Conservation (phyloP, 2,113 vertebrate species). For the Xenus cinereus region DNA sequence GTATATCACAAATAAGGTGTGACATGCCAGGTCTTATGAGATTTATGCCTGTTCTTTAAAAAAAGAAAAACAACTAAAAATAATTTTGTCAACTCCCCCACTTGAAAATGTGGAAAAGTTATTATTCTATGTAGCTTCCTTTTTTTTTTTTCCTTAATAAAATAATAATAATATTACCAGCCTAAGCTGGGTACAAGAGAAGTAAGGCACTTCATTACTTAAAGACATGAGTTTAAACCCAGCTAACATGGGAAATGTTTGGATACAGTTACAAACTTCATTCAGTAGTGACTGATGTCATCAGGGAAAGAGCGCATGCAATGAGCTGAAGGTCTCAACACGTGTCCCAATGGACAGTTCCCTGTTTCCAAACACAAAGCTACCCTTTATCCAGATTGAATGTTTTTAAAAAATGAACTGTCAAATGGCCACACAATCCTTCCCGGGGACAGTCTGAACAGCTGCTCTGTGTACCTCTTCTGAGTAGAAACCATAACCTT, state of each 20-base stretch:
- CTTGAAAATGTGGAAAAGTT: background rate
- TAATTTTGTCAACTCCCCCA: background rate
- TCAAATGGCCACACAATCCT: background rate
- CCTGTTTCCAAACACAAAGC: background rate
- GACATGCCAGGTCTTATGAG: background rate
- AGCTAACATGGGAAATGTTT: background rate
- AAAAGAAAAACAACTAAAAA: background rate
- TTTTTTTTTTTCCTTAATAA: too few species aligned
- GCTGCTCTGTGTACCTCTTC: background rate
- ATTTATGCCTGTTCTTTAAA: background rate
- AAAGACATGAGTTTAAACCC: background rate
- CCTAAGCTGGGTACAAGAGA: background rate
- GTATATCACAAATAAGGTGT: background rate
- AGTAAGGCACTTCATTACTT: background rate
- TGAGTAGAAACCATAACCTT: background rate
- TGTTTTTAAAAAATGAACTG: background rate
- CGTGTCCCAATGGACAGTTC: background rate
- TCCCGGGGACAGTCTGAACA: background rate
- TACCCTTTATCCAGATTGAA: background rate
- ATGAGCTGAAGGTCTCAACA: background rate
- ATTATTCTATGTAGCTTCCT: background rate
- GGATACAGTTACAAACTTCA: background rate
- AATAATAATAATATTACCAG: background rate
- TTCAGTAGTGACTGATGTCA: background rate
- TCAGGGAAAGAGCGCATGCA: background rate